Evolutionary conservation across 2,797 vertebrate species (phyloP).

Genomic region (Synanceia verrucosa): DNA sequence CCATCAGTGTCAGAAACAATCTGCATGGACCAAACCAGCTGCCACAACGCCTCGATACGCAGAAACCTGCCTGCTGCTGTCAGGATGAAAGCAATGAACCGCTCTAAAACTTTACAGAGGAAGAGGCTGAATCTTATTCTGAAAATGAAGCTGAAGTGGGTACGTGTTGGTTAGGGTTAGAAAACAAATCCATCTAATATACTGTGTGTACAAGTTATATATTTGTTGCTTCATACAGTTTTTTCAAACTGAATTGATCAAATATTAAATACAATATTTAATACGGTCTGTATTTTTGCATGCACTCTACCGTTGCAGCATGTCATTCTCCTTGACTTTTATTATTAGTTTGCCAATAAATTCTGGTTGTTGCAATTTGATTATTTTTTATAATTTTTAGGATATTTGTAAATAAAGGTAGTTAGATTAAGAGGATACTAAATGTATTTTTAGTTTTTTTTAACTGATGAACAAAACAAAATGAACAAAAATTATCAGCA

Average conservation of each 20-base stretch:
- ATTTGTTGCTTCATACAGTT: background rate
- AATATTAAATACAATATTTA: background rate
- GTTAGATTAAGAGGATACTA: background rate
- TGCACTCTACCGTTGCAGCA: background rate
- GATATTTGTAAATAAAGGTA: background rate
- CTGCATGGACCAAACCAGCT: conserved; percentile 64
- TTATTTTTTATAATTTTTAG: background rate
- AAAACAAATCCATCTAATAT: background rate
- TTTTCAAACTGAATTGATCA: background rate
- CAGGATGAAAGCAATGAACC: too few relatives aligned
- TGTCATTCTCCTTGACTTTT: background rate
- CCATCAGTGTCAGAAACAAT: conserved; percentile 76
- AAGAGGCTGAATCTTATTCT: background rate
- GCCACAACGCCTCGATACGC: conserved; percentile 17
- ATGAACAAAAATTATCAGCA: background rate
- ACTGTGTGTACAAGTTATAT: background rate
- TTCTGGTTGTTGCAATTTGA: background rate
- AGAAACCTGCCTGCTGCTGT: background rate
- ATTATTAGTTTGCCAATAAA: background rate
- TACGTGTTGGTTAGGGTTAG: background rate
- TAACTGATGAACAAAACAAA: background rate
- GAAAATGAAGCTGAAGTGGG: background rate
- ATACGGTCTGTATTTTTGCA: background rate
- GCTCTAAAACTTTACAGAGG: background rate
- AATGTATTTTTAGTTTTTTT: too few relatives aligned